These are phyloP conservation scores for Calcarius lapponicus DNA, from an alignment of 2,797 vertebrate genomes.

Conservation along the genomic window DNA sequence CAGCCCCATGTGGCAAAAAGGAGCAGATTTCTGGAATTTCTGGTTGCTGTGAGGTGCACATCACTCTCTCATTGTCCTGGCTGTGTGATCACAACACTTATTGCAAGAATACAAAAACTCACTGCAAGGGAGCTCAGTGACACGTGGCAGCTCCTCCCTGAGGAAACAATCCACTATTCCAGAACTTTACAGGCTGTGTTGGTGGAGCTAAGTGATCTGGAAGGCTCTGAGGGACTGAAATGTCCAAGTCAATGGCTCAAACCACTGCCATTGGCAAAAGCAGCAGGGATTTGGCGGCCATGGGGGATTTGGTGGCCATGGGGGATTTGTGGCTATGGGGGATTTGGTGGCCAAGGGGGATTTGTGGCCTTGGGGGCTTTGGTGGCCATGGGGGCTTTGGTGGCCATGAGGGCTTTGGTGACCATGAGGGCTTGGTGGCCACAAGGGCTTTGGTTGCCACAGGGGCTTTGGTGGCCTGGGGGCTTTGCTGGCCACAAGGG, in stretches of 20 bases:
- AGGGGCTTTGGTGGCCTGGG: not conserved
- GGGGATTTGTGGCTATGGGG: too few relatives aligned
- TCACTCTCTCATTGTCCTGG: not conserved
- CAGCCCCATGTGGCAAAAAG: not conserved
- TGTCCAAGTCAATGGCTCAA: accelerated
- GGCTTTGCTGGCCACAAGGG: too few relatives aligned
- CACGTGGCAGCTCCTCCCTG: not conserved
- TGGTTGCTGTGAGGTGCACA: not conserved
- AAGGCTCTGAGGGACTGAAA: not conserved
- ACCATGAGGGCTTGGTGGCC: too few relatives aligned
- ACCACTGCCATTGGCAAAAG: accelerated
- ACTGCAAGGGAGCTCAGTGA: not conserved
- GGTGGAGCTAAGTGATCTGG: not conserved
- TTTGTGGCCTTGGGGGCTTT: too few relatives aligned
- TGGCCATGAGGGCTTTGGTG: too few relatives aligned
- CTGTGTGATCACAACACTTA: not conserved
- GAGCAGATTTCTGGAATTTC: not conserved
- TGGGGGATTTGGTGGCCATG: not conserved
- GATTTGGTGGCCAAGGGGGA: not conserved
- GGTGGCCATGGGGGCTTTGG: too few relatives aligned
- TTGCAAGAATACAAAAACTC: not conserved
- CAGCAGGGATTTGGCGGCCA: not conserved
- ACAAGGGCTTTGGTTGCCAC: accelerated
- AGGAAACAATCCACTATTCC: not conserved
- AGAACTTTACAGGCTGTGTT: accelerated